Base-by-base conservation (phyloP, 2,888 invertebrate genomes). In the Brenthis ino region DNA sequence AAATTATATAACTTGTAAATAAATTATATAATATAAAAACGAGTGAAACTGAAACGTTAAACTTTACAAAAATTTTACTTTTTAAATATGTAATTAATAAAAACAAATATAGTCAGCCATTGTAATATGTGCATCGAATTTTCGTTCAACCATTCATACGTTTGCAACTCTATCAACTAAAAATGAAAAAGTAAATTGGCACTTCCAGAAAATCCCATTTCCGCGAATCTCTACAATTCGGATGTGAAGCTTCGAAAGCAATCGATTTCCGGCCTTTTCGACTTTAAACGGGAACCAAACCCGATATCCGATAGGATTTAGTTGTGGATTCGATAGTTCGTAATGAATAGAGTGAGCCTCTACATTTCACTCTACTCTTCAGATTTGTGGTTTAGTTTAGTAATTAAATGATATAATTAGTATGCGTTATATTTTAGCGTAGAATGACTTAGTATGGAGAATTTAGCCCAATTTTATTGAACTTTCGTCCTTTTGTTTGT, bases 251-350 rank as follows among this genome's bases (percentile, higher is more conserved):
- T 87, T 86, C 88, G 82, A 90, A 91, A 91, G 91, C 92, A 88
- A 92, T 91, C 91, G 89, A 92, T 92, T 92, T 92, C 92, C 92
- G 91, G 91, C 88, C 91, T 91, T 90, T 91, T 91, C 91, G 91
- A 90, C 91, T 91, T 90, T 87, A 88, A 92, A 89, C 91, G 88
- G 85, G 90, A 91, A 91, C 89, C 92, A 89, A 91, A 89, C 90
- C 85, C 83, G 86, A 88, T 86, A 89, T 88, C 87, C 90, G 85
- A 81, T 74, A 83, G 87, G 90, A 88, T 90, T 91, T 91, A 90
- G 88, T 89, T 89, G 86, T 84, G 85, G 84, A 85, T 82, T 82
- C 83, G 81, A 85, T 88, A 86, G 86, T 83, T 80, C 75, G 81
- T 87, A 87, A 87, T 89, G 88, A 89, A 91, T 88, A 83, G 87